These are phyloP conservation scores for Lepidonotus clava DNA, from an alignment of 2,888 invertebrate genomes.

Conservation along the genomic window DNA sequence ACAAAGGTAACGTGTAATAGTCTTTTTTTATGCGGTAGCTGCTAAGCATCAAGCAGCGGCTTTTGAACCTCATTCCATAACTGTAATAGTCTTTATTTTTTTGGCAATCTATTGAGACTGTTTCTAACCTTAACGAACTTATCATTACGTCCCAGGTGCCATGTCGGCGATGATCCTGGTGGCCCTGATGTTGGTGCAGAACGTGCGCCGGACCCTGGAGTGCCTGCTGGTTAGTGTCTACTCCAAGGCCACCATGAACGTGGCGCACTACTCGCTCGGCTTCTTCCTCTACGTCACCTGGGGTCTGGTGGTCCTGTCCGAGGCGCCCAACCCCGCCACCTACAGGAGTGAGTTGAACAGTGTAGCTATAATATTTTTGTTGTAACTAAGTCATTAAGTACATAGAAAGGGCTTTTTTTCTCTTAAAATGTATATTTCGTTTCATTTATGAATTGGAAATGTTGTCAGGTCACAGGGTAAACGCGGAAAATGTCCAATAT, in stretches of 20 bases:
- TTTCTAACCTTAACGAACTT: background rate
- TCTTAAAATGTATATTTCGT: too few species aligned
- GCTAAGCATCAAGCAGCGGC: too few species aligned
- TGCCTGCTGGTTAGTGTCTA: constrained; percentile 73
- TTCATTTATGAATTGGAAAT: too few species aligned
- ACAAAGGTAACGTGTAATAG: too few species aligned
- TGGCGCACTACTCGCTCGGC: constrained; percentile 72
- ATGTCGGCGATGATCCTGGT: constrained; percentile 59
- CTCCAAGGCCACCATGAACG: constrained; percentile 73
- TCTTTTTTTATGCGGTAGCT: too few species aligned
- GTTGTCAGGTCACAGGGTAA: too few species aligned
- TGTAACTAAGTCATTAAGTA: too few species aligned
- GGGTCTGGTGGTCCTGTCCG: constrained; percentile 61
- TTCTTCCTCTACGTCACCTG: constrained; percentile 70
- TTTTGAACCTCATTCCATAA: too few species aligned
- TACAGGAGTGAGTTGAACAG: constrained; percentile 33
- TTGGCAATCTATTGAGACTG: background rate
- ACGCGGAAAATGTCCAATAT: too few species aligned
- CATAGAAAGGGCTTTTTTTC: too few species aligned
- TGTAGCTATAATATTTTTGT: too few species aligned
- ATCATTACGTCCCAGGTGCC: constrained; percentile 54
- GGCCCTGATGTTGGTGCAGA: constrained; percentile 60
- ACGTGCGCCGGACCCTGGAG: constrained; percentile 65
- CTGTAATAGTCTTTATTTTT: background rate
- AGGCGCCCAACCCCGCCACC: constrained; percentile 57